A percentile compares a stretch with the other conserved stretches of the same genome.
Conservation (phyloP, 2,888 invertebrate species). For the Ptychoptera contaminata region DNA sequence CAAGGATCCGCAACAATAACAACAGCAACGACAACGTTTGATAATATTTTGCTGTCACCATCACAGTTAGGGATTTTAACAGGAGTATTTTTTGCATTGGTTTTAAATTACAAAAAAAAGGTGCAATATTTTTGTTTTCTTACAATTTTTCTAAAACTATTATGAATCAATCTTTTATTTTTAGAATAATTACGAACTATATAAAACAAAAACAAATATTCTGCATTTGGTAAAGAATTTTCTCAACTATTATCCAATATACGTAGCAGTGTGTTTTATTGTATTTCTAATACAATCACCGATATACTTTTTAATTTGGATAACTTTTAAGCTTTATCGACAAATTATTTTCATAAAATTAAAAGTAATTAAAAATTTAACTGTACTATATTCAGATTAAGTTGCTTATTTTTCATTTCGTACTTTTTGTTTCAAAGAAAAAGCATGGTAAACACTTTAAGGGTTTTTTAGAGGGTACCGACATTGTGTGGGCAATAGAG, state of each 20-base stretch:
- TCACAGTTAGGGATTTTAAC: slow-evolving; percentile 17
- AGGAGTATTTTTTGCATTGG: slow-evolving; percentile 17
- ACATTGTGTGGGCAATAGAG: slow-evolving; percentile 38
- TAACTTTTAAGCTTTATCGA: slow-evolving; percentile 12
- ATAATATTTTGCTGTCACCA: slow-evolving; percentile 3
- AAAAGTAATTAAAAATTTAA: too few relatives aligned
- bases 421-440: slow-evolving; percentile 7
- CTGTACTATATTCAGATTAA: too few relatives aligned
- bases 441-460: slow-evolving; percentile 27
- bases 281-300: slow-evolving; percentile 7
- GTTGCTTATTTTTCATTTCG: slow-evolving; percentile 4
- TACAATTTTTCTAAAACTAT: too few relatives aligned
- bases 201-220: too few relatives aligned
- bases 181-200: too few relatives aligned
- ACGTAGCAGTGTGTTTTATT: too few relatives aligned
- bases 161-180: too few relatives aligned
- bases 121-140: slow-evolving; percentile 6
- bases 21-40: too few relatives aligned
- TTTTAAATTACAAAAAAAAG: slow-evolving; percentile 11
- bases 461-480: slow-evolving; percentile 35
- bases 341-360: slow-evolving; percentile 8
- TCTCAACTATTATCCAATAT: too few relatives aligned
- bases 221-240: too few relatives aligned
- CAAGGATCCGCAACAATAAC: too few relatives aligned
- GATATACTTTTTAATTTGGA: slow-evolving; percentile 9